phyloP scores from a whole-genome alignment of 1,140 invertebrate genomes.

The Leptonema lineaticorne region DNA sequence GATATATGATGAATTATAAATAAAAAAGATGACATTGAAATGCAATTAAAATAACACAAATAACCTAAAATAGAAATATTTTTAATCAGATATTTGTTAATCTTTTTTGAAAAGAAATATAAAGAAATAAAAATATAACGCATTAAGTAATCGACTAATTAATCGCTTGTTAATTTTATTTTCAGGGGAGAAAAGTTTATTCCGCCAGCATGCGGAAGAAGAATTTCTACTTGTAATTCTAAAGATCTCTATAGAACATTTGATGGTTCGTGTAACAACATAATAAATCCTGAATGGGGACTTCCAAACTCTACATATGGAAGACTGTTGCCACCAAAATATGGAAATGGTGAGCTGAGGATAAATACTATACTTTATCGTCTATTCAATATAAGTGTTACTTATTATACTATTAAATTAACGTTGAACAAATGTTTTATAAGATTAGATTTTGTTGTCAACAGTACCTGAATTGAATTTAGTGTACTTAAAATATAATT shows the following conservation, averaged over 20 bases:
- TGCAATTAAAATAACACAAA: too few relatives aligned
- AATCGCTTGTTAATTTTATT: background rate
- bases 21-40: too few relatives aligned
- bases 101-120: too few relatives aligned
- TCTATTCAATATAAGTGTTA: background rate
- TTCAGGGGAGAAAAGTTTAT: background rate
- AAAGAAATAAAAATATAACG: too few relatives aligned
- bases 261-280: slow-evolving; percentile 69
- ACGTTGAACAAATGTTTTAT: background rate
- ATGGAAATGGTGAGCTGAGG: slow-evolving; percentile 60
- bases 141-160: too few relatives aligned
- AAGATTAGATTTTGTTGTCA: background rate
- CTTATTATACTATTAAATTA: background rate
- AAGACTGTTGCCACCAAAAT: slow-evolving; percentile 65
- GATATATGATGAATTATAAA: too few relatives aligned
- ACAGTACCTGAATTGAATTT: background rate
- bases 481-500: background rate
- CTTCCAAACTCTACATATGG: slow-evolving; percentile 62
- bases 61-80: too few relatives aligned
- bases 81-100: too few relatives aligned
- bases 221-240: background rate
- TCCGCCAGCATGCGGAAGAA: slow-evolving; percentile 20
- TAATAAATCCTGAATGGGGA: slow-evolving; percentile 59
- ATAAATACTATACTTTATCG: background rate
- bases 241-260: slow-evolving; percentile 55